Percentiles rank a stretch among this genome's conserved stretches.
Evolutionary conservation across 1,140 invertebrate species (phyloP).

Genomic region (Scylla paramamosain): DNA sequence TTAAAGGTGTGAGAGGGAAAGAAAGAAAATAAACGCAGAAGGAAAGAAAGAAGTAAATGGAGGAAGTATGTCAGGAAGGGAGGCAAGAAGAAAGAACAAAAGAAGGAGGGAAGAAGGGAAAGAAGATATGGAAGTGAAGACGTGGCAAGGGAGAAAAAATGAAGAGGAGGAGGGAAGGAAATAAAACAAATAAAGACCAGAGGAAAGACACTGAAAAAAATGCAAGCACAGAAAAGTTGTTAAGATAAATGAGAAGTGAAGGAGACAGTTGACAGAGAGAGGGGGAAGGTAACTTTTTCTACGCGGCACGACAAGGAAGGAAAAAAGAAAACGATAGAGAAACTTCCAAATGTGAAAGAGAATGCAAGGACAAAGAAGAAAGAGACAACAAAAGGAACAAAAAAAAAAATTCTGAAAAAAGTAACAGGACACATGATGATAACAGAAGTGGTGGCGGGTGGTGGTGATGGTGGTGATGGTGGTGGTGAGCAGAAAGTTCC

Average conservation of each 20-base stretch:
- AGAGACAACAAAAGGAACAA: not conserved
- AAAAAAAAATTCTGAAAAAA: not conserved
- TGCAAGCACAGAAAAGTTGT: not conserved
- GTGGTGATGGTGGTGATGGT: not conserved
- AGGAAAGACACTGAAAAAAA: not conserved
- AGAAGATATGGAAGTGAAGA: too few relatives aligned
- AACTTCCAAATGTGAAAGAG: not conserved
- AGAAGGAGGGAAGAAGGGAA: too few relatives aligned
- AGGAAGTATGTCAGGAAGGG: not conserved
- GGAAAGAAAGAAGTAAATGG: not conserved
- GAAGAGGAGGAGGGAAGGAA: not conserved
- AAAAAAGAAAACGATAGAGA: not conserved
- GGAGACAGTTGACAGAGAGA: not conserved
- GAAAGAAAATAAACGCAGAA: not conserved
- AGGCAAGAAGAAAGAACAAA: not conserved
- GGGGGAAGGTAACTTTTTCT: not conserved
- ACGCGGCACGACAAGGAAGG: not conserved
- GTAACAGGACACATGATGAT: not conserved
- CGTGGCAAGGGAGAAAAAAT: too few relatives aligned
- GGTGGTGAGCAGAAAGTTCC: not conserved
- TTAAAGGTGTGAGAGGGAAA: not conserved
- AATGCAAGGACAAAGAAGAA: not conserved
- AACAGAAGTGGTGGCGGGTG: not conserved
- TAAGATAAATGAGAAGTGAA: slow-evolving; percentile 10
- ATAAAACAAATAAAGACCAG: not conserved